A percentile compares a stretch with the other conserved stretches of the same genome.
phyloP scores from a whole-genome alignment of 2,113 vertebrate genomes.

The Bagarius yarrelli region DNA sequence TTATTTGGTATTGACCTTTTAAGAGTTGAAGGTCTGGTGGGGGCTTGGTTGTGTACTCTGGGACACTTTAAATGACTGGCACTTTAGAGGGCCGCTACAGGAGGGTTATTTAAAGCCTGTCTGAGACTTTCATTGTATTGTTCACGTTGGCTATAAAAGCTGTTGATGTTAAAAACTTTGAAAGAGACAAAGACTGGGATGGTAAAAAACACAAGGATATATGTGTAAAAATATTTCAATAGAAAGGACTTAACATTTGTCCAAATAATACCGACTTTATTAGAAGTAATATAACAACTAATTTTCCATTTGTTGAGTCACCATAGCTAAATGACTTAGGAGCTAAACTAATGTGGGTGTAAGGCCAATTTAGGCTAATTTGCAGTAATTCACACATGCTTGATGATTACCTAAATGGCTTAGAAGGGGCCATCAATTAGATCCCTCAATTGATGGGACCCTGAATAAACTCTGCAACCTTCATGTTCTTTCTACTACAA shows the following conservation, averaged over 20 bases:
- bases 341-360: constrained; percentile 40
- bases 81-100: constrained; percentile 23
- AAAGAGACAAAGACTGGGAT: constrained; percentile 42
- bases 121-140: constrained; percentile 50
- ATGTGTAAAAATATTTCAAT: constrained; percentile 47
- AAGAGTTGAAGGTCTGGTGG: too few relatives aligned
- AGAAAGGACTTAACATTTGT: constrained; percentile 34
- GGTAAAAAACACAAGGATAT: constrained; percentile 47
- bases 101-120: constrained; percentile 46
- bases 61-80: constrained; percentile 29
- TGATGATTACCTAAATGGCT: constrained; percentile 50
- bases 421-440: constrained; percentile 35
- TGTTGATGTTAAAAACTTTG: constrained; percentile 52
- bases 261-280: constrained; percentile 23
- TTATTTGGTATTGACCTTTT: neutral
- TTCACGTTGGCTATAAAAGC: constrained; percentile 48
- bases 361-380: constrained; percentile 56
- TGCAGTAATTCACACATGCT: constrained; percentile 53
- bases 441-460: constrained; percentile 32
- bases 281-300: constrained; percentile 20
- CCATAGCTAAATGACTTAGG: constrained; percentile 49
- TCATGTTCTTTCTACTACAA: constrained; percentile 27
- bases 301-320: constrained; percentile 48
- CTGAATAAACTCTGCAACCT: constrained; percentile 38
- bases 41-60: constrained; percentile 38